Evolutionary conservation across 2,888 invertebrate species (phyloP), one percentile per base, ranked within the genome.

Genomic region (Pristionchus entomophagus): DNA sequence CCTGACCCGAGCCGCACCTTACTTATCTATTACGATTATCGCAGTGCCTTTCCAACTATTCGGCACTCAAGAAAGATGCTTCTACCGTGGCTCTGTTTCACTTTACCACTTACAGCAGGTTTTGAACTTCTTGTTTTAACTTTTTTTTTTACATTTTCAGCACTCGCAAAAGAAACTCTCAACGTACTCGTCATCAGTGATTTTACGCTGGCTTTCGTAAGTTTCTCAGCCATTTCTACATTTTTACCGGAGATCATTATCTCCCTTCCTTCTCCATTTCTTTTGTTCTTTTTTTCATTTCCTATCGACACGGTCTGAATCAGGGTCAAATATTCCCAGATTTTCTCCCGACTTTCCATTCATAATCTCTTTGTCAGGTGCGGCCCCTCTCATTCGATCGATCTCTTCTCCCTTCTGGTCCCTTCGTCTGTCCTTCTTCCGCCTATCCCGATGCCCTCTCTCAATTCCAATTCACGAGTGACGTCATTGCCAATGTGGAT

Each of bases 381-480:
- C 73, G 17, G 2, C 19, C 65, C 41, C 22, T 26, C 32, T 41
- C 41, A 3, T 2, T 22, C 73, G 22, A 73, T n/a, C 73, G 73
- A 22, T 73, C 73, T 17, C 41, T 73, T 2, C 73, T 38, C 41
- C n/a, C 73, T 14, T 73, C 73, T 4, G 73, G 73, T 22, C 73
- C 17, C 19, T 73, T 41, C 41, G 41, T 73, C 41, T 73, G 73
- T 14, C 73, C 73, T 6, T 14, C 73, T 2, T n/a, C n/a, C 73
- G 73, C 73, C 41, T 73, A 73, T 41, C 41, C 73, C 26, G n/a
- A 38, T 73, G 73, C 73, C 6, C 73, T 73, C 10, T 22, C n/a
- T 4, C 73, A 73, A n/a, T 73, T 73, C n/a, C 73, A 73, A 41
- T 73, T 73, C 73, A 73, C 73, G 41, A 73, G 73, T 73, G 73